These are phyloP conservation scores for Agrypnia vestita DNA, from an alignment of 1,140 invertebrate species.

Conservation along the genomic window DNA sequence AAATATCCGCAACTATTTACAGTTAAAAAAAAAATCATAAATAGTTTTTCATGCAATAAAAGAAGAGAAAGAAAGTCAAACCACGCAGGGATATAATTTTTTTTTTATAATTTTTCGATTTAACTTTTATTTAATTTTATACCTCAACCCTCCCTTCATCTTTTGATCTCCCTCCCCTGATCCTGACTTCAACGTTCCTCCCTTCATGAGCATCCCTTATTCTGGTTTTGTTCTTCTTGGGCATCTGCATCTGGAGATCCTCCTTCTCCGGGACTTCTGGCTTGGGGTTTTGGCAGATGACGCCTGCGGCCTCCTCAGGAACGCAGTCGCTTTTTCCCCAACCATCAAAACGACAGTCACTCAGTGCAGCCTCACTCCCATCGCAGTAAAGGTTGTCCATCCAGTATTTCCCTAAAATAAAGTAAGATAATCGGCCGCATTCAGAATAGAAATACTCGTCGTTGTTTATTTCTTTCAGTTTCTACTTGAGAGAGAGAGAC, in stretches of 20 bases:
- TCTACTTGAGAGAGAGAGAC: too few relatives aligned
- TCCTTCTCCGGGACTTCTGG: slow-evolving; percentile 57
- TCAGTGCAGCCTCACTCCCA: slow-evolving; percentile 83
- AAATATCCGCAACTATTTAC: too few relatives aligned
- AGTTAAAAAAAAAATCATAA: too few relatives aligned
- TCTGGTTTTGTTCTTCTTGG: slow-evolving; percentile 63
- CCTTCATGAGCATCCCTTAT: slow-evolving; percentile 68
- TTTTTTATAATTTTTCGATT: too few relatives aligned
- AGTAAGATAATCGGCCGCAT: too few relatives aligned
- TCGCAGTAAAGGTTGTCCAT: slow-evolving; percentile 92
- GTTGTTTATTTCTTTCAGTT: too few relatives aligned
- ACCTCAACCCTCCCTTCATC: slow-evolving; percentile 88
- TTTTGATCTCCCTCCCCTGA: slow-evolving; percentile 77
- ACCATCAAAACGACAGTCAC: slow-evolving; percentile 85
- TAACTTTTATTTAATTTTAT: background rate
- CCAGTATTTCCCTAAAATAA: slow-evolving; percentile 81
- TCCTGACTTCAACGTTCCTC: slow-evolving; percentile 68
- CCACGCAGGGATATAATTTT: too few relatives aligned
- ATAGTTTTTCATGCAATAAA: too few relatives aligned
- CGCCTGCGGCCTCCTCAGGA: slow-evolving; percentile 85
- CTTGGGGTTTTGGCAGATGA: slow-evolving; percentile 77
- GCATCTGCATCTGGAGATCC: slow-evolving; percentile 43
- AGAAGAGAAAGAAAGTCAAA: too few relatives aligned
- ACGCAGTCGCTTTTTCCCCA: slow-evolving; percentile 89
- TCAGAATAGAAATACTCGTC: too few relatives aligned